Conservation (phyloP, 2,888 invertebrate genomes). For the Meganola albula region DNA sequence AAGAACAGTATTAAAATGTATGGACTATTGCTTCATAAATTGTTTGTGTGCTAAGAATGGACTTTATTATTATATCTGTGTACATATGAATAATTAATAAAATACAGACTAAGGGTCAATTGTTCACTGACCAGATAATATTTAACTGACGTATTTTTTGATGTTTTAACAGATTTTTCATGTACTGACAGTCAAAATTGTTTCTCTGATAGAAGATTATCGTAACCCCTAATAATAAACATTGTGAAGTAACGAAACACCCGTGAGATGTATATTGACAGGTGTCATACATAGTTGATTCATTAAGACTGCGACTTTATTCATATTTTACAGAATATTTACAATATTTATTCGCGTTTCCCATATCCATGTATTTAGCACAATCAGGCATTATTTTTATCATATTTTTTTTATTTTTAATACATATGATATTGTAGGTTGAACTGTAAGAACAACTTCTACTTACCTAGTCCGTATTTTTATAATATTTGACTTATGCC, state of each 20-base stretch:
- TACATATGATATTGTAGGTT: no score
- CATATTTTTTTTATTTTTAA: no score
- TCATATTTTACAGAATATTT: conserved; percentile 64
- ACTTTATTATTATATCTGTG: conserved; percentile 18
- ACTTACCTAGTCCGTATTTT: no score
- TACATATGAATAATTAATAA: conserved; percentile 19
- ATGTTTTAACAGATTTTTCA: no score
- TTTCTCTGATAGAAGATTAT: no score
- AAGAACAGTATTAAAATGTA: conserved; percentile 8
- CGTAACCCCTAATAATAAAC: conserved; percentile 13
- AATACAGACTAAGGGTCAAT: conserved; percentile 19
- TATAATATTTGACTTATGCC: no score
- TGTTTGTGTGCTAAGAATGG: conserved; percentile 18
- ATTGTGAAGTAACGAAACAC: conserved; percentile 33
- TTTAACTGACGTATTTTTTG: no score
- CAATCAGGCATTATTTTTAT: no score
- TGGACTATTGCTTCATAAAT: conserved; percentile 17
- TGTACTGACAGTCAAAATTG: no score
- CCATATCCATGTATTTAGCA: conserved; percentile 52
- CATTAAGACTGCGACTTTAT: conserved; percentile 36
- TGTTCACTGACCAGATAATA: no score
- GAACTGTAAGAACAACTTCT: no score
- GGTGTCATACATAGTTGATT: conserved; percentile 50
- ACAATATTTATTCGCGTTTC: conserved; percentile 44
- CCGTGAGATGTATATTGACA: conserved; percentile 51